Evolutionary conservation across 2,888 invertebrate species (phyloP).

Genomic region (Syrista parreyssii): DNA sequence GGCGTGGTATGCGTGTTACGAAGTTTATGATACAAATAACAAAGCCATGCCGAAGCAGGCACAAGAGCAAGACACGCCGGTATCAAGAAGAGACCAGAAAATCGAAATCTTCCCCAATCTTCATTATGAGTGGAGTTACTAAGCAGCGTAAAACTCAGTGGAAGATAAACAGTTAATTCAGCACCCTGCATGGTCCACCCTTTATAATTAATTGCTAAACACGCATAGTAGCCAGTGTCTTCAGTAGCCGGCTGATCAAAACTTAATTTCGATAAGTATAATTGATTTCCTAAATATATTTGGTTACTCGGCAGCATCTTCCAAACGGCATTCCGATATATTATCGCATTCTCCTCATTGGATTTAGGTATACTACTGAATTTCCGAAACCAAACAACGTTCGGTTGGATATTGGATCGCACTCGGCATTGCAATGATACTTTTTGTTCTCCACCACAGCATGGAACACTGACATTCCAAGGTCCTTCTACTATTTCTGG

Average conservation of each 20-base stretch:
- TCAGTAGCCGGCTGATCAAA: constrained; percentile 15
- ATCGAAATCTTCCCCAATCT: constrained; percentile 17
- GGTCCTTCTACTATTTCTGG: constrained; percentile 20
- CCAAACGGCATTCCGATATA: constrained; percentile 15
- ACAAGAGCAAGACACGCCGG: constrained; percentile 18
- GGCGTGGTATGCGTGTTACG: constrained; percentile 19
- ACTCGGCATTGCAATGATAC: constrained; percentile 19
- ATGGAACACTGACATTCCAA: constrained; percentile 16
- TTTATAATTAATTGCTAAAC: constrained; percentile 22
- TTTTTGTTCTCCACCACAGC: constrained; percentile 16
- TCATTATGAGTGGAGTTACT: constrained; percentile 11
- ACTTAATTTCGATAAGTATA: constrained; percentile 22
- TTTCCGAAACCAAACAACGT: constrained; percentile 21
- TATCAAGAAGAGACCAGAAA: constrained; percentile 21
- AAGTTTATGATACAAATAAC: constrained; percentile 20
- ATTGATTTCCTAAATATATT: constrained; percentile 18
- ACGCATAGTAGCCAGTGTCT: constrained; percentile 19
- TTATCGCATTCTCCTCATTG: constrained; percentile 11
- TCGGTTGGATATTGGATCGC: constrained; percentile 14
- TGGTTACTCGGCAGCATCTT: constrained; percentile 21
- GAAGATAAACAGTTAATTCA: constrained; percentile 16
- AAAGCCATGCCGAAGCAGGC: constrained; percentile 19
- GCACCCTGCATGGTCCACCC: constrained; percentile 22
- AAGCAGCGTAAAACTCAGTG: constrained; percentile 10
- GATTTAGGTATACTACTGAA: not conserved